phyloP scores from a whole-genome alignment of 2,113 vertebrate genomes.

The Paratilapia polleni region DNA sequence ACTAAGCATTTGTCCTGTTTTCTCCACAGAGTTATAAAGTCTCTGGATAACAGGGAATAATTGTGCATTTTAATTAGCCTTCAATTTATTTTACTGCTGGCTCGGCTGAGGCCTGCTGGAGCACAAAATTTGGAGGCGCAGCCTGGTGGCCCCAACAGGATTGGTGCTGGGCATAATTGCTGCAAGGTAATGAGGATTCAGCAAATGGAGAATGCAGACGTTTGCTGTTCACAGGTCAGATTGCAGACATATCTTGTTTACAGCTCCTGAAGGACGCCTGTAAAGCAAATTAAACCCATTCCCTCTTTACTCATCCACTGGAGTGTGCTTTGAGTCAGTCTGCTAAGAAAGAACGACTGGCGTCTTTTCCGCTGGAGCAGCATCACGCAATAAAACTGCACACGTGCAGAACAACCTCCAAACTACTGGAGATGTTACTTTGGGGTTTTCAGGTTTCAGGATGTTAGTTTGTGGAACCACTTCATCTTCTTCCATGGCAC shows the following conservation, averaged over 20 bases:
- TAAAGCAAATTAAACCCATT: constrained; percentile 56
- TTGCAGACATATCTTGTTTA: constrained; percentile 54
- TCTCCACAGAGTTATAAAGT: constrained; percentile 25
- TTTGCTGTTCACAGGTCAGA: constrained; percentile 29
- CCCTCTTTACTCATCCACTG: constrained; percentile 9
- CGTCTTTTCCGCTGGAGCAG: constrained; percentile 51
- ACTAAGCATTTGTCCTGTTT: constrained; percentile 14
- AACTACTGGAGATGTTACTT: constrained; percentile 16
- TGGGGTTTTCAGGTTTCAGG: constrained; percentile 22
- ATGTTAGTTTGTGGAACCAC: background rate
- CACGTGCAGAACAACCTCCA: background rate
- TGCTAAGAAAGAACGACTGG: background rate
- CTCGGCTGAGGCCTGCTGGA: constrained; percentile 16
- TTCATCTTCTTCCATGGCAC: background rate
- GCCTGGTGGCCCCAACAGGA: constrained; percentile 3
- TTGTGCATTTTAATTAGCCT: constrained; percentile 33
- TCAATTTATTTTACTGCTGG: constrained; percentile 18
- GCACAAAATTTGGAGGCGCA: background rate
- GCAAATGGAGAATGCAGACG: constrained; percentile 56
- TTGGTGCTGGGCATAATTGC: constrained; percentile 29
- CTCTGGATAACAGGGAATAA: constrained; percentile 20
- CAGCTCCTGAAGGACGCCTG: constrained; percentile 40
- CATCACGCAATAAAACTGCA: constrained; percentile 22
- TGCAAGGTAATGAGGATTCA: constrained; percentile 49
- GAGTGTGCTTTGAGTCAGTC: constrained; percentile 8